Evolutionary conservation across 2,797 vertebrate species (phyloP), one percentile per base, ranked within the genome.

Genomic region (Phylloscopus collybita): DNA sequence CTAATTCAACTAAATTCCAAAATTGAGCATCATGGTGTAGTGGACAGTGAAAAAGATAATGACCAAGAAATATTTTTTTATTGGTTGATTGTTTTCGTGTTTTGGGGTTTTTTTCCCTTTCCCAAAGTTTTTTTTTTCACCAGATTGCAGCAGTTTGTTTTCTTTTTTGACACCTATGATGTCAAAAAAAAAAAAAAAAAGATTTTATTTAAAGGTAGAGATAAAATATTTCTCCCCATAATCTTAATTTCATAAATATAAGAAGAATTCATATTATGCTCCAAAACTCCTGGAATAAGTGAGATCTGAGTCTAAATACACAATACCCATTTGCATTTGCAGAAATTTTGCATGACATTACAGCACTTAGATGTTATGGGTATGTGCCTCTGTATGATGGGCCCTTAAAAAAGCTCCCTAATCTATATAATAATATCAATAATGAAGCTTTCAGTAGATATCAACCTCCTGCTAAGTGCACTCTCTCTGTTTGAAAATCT

Each of bases 401-500:
- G n/a, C 7, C 59, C 7, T 79, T 88, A 85, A 88, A 94, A 36
- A 59, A 94, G 34, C 51, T 95, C 56, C 26, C 57, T 95, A 90
- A 93, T 86, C 84, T 87, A 91, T 95, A 92, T 85, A 97, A 96
- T 96, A 97, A 95, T 94, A 95, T 82, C 88, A 93, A 86, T 94
- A 95, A 97, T 90, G 93, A 93, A 91, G 76, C 78, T 93, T 76
- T 97, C 89, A 96, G 93, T 85, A 88, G 94, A 96, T 94, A 96
- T 96, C 93, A 95, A 66, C 96, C 92, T 97, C 96, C 97, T 94
- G 95, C 96, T 97, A 98, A 97, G 95, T 97, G 89, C 90, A 93
- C 88, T 96, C 86, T 96, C 82, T 97, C 95, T 96, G 81, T 97
- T 97, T 97, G 96, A 98, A 97, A 97, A 97, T 96, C 89, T 97